phyloP scores from a whole-genome alignment of 2,797 vertebrate species.

The Micromesistius poutassou region DNA sequence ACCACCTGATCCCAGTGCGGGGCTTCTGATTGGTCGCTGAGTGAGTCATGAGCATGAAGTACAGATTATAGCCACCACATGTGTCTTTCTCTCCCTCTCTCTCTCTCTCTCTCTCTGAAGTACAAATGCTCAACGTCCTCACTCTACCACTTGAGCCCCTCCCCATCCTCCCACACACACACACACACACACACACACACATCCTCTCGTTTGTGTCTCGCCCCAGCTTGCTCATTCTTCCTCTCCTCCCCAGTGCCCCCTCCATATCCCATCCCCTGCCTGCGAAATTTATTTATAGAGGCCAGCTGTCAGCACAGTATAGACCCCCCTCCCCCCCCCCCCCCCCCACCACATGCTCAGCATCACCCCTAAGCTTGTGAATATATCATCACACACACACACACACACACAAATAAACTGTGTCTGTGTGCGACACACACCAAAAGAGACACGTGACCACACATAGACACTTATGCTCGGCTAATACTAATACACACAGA shows the following conservation, averaged over 20 bases:
- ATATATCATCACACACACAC: neutral
- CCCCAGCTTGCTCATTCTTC: constrained; percentile 3
- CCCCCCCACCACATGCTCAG: constrained; percentile 3
- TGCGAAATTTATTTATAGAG: constrained; percentile 70
- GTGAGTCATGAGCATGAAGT: constrained; percentile 35
- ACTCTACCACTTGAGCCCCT: neutral
- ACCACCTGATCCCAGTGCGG: constrained; percentile 25
- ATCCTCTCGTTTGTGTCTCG: constrained; percentile 8
- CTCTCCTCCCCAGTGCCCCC: constrained; percentile 21
- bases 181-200: neutral
- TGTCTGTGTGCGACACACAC: neutral
- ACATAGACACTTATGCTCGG: constrained; percentile 1
- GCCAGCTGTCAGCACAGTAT: constrained; percentile 65
- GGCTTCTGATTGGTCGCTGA: constrained; percentile 40
- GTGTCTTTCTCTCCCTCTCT: constrained; percentile 37
- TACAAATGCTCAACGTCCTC: neutral
- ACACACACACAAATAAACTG: neutral
- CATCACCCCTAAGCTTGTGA: neutral
- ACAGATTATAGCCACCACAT: constrained; percentile 18
- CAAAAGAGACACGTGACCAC: neutral
- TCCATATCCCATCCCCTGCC: constrained; percentile 24
- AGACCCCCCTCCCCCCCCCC: constrained; percentile 18
- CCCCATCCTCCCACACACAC: neutral
- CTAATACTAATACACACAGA: neutral
- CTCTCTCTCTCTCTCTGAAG: constrained; percentile 20